These are phyloP conservation scores for Helicoverpa zea DNA, from an alignment of 1,140 invertebrate species.

Conservation along the genomic window DNA sequence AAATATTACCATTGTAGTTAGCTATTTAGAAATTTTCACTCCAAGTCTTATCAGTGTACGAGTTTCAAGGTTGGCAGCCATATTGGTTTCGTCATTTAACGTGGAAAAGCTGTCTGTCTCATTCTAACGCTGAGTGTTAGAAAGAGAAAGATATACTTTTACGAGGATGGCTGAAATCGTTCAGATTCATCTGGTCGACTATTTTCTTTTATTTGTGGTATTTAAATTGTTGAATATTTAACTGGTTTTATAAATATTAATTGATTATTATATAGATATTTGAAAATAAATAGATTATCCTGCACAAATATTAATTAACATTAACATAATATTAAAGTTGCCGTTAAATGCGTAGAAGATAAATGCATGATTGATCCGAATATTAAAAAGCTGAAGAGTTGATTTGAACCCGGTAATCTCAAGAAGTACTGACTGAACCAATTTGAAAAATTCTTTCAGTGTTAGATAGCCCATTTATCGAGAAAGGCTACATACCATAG, in stretches of 20 bases:
- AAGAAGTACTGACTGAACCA: too few relatives aligned
- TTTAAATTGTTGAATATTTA: not conserved
- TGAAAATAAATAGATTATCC: too few relatives aligned
- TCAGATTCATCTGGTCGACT: not conserved
- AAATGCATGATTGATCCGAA: too few relatives aligned
- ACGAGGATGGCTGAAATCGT: slow-evolving; percentile 3
- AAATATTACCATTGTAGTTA: not conserved
- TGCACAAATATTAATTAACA: too few relatives aligned
- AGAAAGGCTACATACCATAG: too few relatives aligned
- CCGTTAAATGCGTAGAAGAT: too few relatives aligned
- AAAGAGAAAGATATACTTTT: slow-evolving; percentile 1
- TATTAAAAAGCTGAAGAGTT: too few relatives aligned
- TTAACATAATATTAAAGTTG: too few relatives aligned
- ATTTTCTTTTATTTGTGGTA: not conserved
- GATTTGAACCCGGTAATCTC: too few relatives aligned
- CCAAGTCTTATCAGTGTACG: not conserved
- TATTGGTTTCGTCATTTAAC: slow-evolving; percentile 32
- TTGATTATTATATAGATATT: too few relatives aligned
- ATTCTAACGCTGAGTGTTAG: not conserved
- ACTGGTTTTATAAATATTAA: not conserved
- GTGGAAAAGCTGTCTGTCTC: not conserved
- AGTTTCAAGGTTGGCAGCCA: slow-evolving; percentile 28
- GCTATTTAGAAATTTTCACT: slow-evolving; percentile 17
- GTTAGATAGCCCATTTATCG: too few relatives aligned
- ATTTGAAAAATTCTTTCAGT: too few relatives aligned